Evolutionary conservation across 2,113 vertebrate species (phyloP).

Genomic region (Apistogramma diplotaenia): DNA sequence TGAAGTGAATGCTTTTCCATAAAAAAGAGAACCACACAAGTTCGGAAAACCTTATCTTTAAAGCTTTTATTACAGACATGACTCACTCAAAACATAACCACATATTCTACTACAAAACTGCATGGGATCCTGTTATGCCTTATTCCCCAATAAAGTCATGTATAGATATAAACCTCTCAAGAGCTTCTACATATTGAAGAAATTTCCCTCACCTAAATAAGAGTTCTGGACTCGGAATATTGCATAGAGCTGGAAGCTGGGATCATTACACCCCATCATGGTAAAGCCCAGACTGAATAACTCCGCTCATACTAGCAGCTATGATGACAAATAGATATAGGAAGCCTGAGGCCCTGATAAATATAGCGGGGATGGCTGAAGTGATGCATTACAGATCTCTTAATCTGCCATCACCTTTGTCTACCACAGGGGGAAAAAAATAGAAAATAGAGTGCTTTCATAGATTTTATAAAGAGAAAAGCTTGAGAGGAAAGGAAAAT

Average conservation of each 20-base stretch:
- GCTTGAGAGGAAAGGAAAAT: not conserved
- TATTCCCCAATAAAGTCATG: not conserved
- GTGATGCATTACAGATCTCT: conserved; percentile 37
- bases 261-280: conserved; percentile 42
- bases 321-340: conserved; percentile 36
- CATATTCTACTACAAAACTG: not conserved
- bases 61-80: not conserved
- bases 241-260: conserved; percentile 4
- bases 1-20: not conserved
- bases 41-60: not conserved
- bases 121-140: not conserved
- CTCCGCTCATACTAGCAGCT: conserved; percentile 30
- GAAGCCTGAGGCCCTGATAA: conserved; percentile 36
- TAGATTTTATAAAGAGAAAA: conserved; percentile 13
- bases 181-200: not conserved
- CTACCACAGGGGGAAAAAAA: not conserved
- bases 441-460: conserved; percentile 10
- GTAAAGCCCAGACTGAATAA: conserved; percentile 38
- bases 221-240: not conserved
- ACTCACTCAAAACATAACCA: not conserved
- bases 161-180: not conserved
- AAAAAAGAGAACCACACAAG: not conserved
- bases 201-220: conserved; percentile 7
- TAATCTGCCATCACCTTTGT: conserved; percentile 23
- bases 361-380: conserved; percentile 32